phyloP scores from a whole-genome alignment of 2,888 invertebrate genomes.

The Peribatodes rhomboidaria region DNA sequence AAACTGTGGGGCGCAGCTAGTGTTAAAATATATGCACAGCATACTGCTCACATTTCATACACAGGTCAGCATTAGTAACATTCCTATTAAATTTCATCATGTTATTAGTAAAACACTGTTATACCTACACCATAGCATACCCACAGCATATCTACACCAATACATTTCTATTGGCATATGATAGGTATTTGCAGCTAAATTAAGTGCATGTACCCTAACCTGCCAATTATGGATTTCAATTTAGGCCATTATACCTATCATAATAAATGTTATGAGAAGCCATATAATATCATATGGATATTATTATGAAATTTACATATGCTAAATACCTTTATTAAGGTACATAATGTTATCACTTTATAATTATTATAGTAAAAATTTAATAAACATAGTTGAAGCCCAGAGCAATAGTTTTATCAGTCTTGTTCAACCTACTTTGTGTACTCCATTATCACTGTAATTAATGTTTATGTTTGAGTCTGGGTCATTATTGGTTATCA shows the following conservation, averaged over 20 bases:
- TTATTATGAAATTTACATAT: neutral
- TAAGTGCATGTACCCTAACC: too few relatives aligned
- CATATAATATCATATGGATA: too few relatives aligned
- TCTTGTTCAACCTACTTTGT: neutral
- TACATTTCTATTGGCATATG: neutral
- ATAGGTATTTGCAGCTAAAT: too few relatives aligned
- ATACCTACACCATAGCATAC: neutral
- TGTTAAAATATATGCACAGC: too few relatives aligned
- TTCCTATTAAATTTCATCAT: neutral
- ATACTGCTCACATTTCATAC: neutral
- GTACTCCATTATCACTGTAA: conserved; percentile 5
- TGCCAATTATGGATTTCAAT: too few relatives aligned
- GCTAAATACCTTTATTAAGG: neutral
- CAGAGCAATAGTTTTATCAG: conserved; percentile 9
- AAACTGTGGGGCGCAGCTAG: too few relatives aligned
- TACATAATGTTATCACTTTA: neutral
- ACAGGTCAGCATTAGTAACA: neutral
- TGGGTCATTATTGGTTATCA: conserved; percentile 3
- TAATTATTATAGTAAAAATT: conserved; percentile 5
- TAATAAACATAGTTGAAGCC: conserved; percentile 1
- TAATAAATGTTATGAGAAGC: too few relatives aligned
- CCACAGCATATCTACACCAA: neutral
- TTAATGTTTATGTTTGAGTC: neutral
- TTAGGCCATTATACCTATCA: too few relatives aligned
- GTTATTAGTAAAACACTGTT: neutral